phyloP scores from a whole-genome alignment of 2,113 vertebrate genomes.

The Colaptes auratus region DNA sequence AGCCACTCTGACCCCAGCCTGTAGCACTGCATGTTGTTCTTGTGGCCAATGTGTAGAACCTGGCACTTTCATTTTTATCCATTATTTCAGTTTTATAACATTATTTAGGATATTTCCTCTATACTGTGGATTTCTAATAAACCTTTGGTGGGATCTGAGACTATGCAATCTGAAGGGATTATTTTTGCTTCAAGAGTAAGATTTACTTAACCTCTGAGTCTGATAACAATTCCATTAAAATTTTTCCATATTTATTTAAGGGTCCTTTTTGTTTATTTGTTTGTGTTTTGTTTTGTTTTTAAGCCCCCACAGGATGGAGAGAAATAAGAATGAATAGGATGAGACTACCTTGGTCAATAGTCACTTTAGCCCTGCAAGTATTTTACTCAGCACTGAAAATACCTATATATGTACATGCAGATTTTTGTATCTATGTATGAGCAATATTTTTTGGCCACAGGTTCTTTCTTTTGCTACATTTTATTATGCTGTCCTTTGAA shows the following conservation, averaged over 20 bases:
- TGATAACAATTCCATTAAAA: constrained; percentile 15
- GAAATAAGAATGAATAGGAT: neutral
- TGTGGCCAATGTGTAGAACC: too few species aligned
- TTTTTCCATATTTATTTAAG: constrained; percentile 17
- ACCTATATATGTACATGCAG: neutral
- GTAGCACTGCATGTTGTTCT: too few species aligned
- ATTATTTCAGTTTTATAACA: neutral
- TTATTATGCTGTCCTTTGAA: constrained; percentile 55
- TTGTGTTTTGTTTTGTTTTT: too few species aligned
- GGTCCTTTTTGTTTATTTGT: neutral
- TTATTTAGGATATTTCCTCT: neutral
- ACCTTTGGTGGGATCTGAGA: neutral
- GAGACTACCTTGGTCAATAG: constrained; percentile 34
- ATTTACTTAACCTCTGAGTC: neutral
- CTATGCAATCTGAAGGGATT: neutral
- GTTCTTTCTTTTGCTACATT: constrained; percentile 49
- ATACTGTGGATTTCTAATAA: neutral
- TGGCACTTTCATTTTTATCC: too few species aligned
- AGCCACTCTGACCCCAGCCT: too few species aligned
- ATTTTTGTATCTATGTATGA: neutral
- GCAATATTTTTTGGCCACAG: neutral
- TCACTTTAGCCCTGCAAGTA: constrained; percentile 44
- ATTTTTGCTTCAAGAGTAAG: neutral
- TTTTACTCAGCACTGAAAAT: constrained; percentile 55
- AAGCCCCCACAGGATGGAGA: neutral